Evolutionary conservation across 2,797 vertebrate genomes (phyloP).

Genomic region (Cynopterus sphinx): DNA sequence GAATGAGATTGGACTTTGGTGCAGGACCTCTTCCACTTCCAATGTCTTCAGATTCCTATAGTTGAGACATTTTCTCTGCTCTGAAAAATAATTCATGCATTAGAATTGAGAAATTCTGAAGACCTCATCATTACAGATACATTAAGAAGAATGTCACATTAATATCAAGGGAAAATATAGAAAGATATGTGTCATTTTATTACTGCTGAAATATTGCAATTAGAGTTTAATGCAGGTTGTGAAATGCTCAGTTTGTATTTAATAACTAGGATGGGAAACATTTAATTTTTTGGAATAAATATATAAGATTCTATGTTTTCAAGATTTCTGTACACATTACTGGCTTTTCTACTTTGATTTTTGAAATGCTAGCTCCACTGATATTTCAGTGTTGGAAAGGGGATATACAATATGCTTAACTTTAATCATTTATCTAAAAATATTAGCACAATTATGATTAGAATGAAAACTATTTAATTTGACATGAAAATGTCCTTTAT

Average conservation of each 20-base stretch:
- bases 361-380: background rate
- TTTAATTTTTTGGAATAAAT: background rate
- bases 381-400: background rate
- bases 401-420: background rate
- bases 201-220: background rate
- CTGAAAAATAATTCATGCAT: background rate
- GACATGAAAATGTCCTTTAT: background rate
- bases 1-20: background rate
- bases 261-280: background rate
- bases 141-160: background rate
- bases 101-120: background rate
- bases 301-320: background rate
- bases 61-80: background rate
- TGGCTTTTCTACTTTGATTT: background rate
- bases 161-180: background rate
- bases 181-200: background rate
- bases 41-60: background rate
- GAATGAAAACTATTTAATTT: background rate
- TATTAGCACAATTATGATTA: background rate
- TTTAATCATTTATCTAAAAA: background rate
- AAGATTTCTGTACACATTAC: background rate
- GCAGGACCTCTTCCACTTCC: fast-evolving
- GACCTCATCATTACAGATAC: background rate
- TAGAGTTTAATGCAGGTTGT: background rate
- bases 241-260: background rate